Base-by-base conservation (phyloP, 1,140 invertebrate genomes). In the Penaeus japonicus region DNA sequence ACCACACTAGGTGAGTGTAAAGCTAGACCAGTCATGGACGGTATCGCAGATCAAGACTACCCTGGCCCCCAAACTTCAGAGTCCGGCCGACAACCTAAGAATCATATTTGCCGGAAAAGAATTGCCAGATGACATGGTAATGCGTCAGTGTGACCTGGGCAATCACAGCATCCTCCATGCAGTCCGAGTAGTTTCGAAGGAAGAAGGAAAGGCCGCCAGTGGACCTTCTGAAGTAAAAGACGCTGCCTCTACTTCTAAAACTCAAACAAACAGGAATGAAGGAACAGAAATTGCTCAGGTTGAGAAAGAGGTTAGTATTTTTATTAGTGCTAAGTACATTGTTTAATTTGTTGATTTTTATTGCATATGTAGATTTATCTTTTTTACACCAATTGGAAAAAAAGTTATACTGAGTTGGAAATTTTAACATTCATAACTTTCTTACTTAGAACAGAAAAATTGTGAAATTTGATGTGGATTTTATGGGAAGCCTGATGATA, bases 61-160 rank as follows among this genome's bases (percentile, higher is more conserved):
- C 7, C 70, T 88, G 47, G 87, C 87, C 5, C 87, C 87, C 12
- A 88, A 88, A 78, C 79, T 88, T 24, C 83, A 84, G 30, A 81
- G 62, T 47, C 39, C 54, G n/a, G 35, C 55, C 54, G 57, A 88
- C n/a, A 81, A 84, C 54, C 47, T 88, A 47, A 84, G 88, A 92
- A 96, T 97, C 70, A 97, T 97, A 92, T 96, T 97, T 92, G 96
- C 96, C 73, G 96, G 96, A 22, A 97, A 96, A 92, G 96, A 97
- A 92, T 92, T 97, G 1, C 94, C 95, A 85, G 95, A 97, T 92
- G 94, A 95, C 18, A 95, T 95, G 59, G 94, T 97, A 89, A 94
- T 93, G 77, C 91, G 96, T 95, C 95, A 96, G 91, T 97, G 96
- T 92, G 96, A 97, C 94, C 94, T 97, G 59, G 96, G 96, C 1